These are phyloP conservation scores for Rhyacophila evoluta DNA, from an alignment of 2,888 invertebrate genomes.

Conservation along the genomic window DNA sequence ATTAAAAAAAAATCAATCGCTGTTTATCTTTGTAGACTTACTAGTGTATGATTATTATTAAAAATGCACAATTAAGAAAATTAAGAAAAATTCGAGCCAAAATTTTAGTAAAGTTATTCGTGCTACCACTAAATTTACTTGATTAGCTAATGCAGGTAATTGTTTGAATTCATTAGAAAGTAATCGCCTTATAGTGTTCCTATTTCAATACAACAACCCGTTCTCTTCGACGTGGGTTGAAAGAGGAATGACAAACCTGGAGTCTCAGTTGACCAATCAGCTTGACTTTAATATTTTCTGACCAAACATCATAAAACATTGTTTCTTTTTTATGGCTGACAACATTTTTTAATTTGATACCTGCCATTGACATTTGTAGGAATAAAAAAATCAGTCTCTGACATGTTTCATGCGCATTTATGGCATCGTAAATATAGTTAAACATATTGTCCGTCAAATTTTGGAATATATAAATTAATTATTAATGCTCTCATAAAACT, in stretches of 20 bases:
- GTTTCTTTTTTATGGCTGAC: conserved; percentile 24
- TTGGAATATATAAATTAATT: conserved; percentile 18
- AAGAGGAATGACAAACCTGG: background rate
- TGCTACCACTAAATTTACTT: too few relatives aligned
- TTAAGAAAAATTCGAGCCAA: too few relatives aligned
- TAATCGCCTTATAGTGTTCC: too few relatives aligned
- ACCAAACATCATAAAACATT: conserved; percentile 22
- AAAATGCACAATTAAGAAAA: too few relatives aligned
- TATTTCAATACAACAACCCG: background rate
- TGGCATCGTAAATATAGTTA: conserved; percentile 9
- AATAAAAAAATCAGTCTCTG: background rate
- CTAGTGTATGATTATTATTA: too few relatives aligned
- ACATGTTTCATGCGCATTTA: conserved; percentile 9
- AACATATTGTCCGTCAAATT: conserved; percentile 19
- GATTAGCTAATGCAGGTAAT: too few relatives aligned
- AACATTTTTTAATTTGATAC: conserved; percentile 16
- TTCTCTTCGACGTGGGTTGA: background rate
- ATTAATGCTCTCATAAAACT: conserved; percentile 14
- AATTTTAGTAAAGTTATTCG: too few relatives aligned
- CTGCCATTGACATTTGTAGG: conserved; percentile 9
- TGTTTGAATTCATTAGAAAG: too few relatives aligned
- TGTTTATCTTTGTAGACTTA: too few relatives aligned
- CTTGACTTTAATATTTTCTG: conserved; percentile 5
- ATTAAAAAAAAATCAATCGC: too few relatives aligned
- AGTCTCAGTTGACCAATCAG: conserved; percentile 1